Evolutionary conservation across 2,113 vertebrate genomes (phyloP), one percentile per base, ranked within the genome.

Genomic region (Phyllostomus hastatus): DNA sequence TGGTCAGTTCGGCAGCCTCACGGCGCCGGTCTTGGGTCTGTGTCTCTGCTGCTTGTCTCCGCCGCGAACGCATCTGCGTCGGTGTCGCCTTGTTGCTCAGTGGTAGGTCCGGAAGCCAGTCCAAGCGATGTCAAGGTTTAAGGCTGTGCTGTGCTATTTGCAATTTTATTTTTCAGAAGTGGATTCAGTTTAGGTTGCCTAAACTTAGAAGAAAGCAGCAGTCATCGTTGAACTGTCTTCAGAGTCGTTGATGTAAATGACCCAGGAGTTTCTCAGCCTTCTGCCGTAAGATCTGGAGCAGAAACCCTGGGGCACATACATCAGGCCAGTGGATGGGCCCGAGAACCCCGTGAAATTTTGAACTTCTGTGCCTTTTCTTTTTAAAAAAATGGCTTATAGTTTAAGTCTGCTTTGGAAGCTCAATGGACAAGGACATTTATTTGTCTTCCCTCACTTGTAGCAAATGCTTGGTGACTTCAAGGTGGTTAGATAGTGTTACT

Each of bases 91-190:
- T 10, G 89, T 64, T 64, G 22, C 14, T 38, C 26, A 48, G 57
- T 52, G 20, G 72, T 10, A 50, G 24, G 5, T 54, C 0, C 35
- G n/a, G 26, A 78, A 46, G 24, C 48, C 73, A 67, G 14, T 69
- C n/a, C 46, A 64, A 52, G 70, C 73, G 76, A 41, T 15, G 43
- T 72, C 24, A 90, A 73, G 48, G 61, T 78, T 43, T 84, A 54
- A n/a, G 50, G 3, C 59, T 86, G 64, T 78, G 38, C 76, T 82
- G 66, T 10, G 16, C 67, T 85, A 66, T 91, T 83, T 83, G 20
- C 50, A 48, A 22, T 85, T 92, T 95, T 88, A 28, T 64, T 82
- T 90, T 80, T 72, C 48, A 92, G 41, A 94, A 75, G 61, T 72
- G 15, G 19, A 15, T 46, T 92, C 48, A 87, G 11, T 7, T 70